Conservation (phyloP, 1,140 invertebrate genomes). For the Cyclargus thomasi region DNA sequence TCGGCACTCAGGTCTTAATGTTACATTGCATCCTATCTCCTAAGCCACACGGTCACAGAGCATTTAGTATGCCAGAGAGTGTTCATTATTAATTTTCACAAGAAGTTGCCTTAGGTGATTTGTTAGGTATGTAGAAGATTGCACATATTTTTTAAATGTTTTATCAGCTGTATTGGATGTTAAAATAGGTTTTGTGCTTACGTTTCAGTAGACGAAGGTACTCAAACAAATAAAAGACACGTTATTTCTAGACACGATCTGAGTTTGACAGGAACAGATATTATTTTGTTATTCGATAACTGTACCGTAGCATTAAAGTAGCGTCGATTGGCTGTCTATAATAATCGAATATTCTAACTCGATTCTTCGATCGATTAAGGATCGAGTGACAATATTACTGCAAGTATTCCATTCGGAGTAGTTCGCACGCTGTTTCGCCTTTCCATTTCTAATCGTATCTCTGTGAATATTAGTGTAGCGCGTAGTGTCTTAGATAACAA, state of each 20-base stretch:
- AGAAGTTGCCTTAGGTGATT: constrained; percentile 10
- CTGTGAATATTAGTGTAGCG: constrained; percentile 72
- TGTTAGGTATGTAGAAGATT: not conserved
- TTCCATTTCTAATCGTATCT: constrained; percentile 64
- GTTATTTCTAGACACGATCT: constrained; percentile 12
- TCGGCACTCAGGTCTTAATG: no score
- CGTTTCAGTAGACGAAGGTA: constrained; percentile 11
- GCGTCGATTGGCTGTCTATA: constrained; percentile 49
- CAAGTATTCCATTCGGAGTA: constrained; percentile 39
- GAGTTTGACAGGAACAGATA: constrained; percentile 10
- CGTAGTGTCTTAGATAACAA: constrained; percentile 70
- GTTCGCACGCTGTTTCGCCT: constrained; percentile 63
- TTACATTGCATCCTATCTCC: no score
- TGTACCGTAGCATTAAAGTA: constrained; percentile 39
- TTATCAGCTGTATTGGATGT: constrained; percentile 5
- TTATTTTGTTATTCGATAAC: constrained; percentile 12
- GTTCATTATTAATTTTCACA: constrained; percentile 5
- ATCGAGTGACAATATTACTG: constrained; percentile 11
- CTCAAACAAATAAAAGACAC: constrained; percentile 14
- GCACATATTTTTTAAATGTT: constrained; percentile 11
- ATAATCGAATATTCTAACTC: constrained; percentile 16
- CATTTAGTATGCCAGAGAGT: not conserved
- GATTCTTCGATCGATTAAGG: constrained; percentile 17
- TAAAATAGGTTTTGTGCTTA: not conserved
- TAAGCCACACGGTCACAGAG: not conserved